These are phyloP conservation scores for Allolobophora icterica DNA, from an alignment of 2,888 invertebrate species.

Conservation along the genomic window DNA sequence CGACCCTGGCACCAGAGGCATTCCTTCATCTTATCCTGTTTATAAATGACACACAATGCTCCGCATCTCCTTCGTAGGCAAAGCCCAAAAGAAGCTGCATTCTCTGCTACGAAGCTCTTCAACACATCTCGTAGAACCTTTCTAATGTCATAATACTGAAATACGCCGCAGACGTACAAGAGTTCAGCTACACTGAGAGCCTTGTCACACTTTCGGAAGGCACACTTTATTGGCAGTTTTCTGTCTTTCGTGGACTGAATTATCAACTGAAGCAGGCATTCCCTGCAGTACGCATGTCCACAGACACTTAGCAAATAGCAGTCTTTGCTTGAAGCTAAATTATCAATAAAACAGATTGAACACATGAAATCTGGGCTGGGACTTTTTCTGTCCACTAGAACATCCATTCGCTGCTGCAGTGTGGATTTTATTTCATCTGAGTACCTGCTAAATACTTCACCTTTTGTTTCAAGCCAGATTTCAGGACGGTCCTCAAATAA, in stretches of 20 bases:
- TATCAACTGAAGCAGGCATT: not conserved
- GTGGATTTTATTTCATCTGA: not conserved
- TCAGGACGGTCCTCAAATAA: not conserved
- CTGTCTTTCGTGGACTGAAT: not conserved
- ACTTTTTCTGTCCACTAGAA: not conserved
- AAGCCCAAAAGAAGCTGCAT: not conserved
- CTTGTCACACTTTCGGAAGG: not conserved
- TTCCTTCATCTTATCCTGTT: not conserved
- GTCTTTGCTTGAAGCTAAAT: not conserved
- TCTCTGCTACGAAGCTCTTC: not conserved
- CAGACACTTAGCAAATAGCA: not conserved
- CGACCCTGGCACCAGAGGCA: not conserved
- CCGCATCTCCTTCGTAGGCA: not conserved
- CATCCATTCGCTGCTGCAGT: not conserved
- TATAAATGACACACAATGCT: not conserved
- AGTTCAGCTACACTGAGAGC: not conserved
- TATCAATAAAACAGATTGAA: not conserved
- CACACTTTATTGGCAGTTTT: not conserved
- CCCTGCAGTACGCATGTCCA: conserved; percentile 15
- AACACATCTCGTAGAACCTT: not conserved
- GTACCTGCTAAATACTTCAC: not conserved
- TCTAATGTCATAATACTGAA: not conserved
- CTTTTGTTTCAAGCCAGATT: conserved; percentile 14
- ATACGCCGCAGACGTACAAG: not conserved
- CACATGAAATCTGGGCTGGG: not conserved